Evolutionary conservation across 1,140 invertebrate species (phyloP), one percentile per base, ranked within the genome.

Genomic region (fruit fly (Drosophila melanogaster)): DNA sequence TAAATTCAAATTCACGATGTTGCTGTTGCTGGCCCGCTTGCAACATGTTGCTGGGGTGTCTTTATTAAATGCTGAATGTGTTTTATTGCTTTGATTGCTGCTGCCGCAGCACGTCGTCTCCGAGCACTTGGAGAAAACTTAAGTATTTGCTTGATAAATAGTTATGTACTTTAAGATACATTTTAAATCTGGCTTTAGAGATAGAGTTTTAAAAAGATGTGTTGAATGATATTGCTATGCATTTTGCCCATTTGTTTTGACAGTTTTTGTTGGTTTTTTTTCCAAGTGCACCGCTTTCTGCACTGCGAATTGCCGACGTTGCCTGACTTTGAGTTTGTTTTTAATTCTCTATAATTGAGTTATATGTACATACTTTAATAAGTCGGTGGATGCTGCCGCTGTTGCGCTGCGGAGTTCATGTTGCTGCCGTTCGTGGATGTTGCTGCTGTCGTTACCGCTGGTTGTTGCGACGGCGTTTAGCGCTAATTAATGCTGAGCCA

Each of bases 281-380:
- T 61, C 35, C 4, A 46, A 65, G 65, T 84, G 60, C 50, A 60
- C 54, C 15, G 46, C 47, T 62, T 84, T 84, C 71, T 78, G 83
- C 76, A 73, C 70, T 87, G 83, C 84, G 73, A 89, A 89, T 87
- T 79, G 75, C 83, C 70, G 64, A 73, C 81, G 81, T 81, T 53
- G 67, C 35, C 70, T 83, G 58, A 53, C 61, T 66, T 43, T 62
- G 81, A 87, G 83, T 86, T 83, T 89, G 83, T 86, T 89, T 87
- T 87, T 87, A 86, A 86, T 87, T 86, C 83, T 87, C 83, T 59
- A 76, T 86, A 86, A 86, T 86, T 86, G 84, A 86, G 83, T 86
- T 86, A 86, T 86, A 86, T 86, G 78, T 86, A 86, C 71, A 76
- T 86, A 86, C 81, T 86, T 86, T 86, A 86, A 87, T 86, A 86